These are phyloP conservation scores for Fregetta grallaria DNA, from an alignment of 2,113 vertebrate species.

Conservation along the genomic window DNA sequence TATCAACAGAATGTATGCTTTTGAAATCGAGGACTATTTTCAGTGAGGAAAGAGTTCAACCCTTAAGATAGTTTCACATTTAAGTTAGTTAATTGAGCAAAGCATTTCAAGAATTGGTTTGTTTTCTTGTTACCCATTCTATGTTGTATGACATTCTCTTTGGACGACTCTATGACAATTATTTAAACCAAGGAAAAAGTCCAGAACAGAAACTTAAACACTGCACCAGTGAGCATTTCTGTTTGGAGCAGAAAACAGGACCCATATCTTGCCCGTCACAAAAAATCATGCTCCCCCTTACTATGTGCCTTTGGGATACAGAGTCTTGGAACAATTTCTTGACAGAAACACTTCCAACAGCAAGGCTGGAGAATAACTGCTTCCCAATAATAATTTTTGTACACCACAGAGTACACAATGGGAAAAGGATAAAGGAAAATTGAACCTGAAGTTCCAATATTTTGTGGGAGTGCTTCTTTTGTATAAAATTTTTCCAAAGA, in stretches of 20 bases:
- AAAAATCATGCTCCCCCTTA: background rate
- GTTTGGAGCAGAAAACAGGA: background rate
- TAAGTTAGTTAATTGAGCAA: background rate
- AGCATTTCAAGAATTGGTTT: background rate
- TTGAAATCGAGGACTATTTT: background rate
- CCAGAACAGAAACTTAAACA: background rate
- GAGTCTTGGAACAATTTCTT: background rate
- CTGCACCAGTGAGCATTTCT: background rate
- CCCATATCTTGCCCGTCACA: background rate
- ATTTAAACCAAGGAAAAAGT: background rate
- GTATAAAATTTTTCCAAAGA: background rate
- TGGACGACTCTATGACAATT: background rate
- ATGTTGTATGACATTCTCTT: background rate
- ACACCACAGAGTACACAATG: background rate
- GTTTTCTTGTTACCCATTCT: background rate
- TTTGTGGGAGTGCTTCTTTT: background rate
- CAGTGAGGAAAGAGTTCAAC: background rate
- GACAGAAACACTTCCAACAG: background rate
- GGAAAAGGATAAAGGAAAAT: background rate
- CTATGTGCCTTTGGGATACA: background rate
- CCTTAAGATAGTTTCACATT: background rate
- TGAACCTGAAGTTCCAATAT: background rate
- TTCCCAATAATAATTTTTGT: background rate
- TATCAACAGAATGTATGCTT: background rate
- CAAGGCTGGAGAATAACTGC: background rate